A percentile compares a stretch with the other conserved stretches of the same genome.
These are phyloP conservation scores for Neomorphus geoffroyi DNA, from an alignment of 2,797 vertebrate species.

Conservation along the genomic window DNA sequence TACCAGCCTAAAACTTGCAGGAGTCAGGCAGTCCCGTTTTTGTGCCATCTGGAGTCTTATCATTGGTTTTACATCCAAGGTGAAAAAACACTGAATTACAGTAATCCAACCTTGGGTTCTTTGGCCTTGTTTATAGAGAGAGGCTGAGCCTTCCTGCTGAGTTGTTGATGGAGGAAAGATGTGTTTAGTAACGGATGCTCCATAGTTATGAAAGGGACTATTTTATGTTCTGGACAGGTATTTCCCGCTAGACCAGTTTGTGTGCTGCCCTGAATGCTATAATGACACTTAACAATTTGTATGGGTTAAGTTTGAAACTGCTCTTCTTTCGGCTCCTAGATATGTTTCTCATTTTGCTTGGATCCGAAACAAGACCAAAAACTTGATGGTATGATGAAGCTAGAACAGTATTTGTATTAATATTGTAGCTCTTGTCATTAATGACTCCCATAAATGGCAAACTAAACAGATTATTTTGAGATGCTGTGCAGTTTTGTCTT, in stretches of 20 bases:
- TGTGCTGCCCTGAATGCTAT: neutral
- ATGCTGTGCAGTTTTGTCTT: neutral
- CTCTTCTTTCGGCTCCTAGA: neutral
- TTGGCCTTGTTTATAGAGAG: neutral
- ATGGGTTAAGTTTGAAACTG: neutral
- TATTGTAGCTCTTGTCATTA: neutral
- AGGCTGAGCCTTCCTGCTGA: neutral
- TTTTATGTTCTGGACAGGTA: neutral
- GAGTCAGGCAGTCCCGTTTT: neutral
- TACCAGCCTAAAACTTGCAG: neutral
- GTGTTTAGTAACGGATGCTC: neutral
- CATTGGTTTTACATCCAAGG: neutral
- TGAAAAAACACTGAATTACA: neutral
- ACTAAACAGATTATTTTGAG: neutral
- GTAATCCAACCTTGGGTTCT: neutral
- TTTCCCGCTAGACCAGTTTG: neutral
- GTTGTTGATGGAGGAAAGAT: neutral
- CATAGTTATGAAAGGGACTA: neutral
- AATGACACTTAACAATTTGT: neutral
- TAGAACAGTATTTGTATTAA: neutral
- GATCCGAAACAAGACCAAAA: neutral
- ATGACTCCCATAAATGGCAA: neutral
- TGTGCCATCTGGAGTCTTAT: conserved; percentile 9
- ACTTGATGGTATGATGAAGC: neutral
- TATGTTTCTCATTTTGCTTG: neutral